Conservation (phyloP, 2,797 vertebrate species). For the Graptemys geographica region DNA sequence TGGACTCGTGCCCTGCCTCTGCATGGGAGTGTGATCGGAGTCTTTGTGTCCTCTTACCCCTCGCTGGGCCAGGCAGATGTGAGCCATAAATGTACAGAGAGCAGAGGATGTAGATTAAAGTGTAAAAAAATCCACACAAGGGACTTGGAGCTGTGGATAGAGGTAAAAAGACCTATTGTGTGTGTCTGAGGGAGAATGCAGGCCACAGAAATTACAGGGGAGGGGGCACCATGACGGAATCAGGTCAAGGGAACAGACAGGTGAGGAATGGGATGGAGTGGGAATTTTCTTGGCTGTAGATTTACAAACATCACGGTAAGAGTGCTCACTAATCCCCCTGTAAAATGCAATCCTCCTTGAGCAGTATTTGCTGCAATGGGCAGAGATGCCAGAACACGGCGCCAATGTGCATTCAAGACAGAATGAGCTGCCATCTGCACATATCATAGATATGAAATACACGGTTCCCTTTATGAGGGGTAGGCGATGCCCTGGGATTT, state of each 20-base stretch:
- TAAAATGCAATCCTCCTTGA: no score
- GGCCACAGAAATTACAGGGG: background rate
- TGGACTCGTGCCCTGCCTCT: no score
- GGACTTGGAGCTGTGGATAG: fast-evolving
- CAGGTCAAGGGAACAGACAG: no score
- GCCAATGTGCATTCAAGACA: fast-evolving
- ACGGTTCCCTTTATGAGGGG: background rate
- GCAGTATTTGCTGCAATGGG: no score
- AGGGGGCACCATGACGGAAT: no score
- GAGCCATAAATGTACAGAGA: background rate
- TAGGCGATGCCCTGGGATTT: background rate
- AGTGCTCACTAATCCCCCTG: no score
- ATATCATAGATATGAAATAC: conserved; percentile 14
- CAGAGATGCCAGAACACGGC: no score
- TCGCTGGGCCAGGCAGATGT: background rate
- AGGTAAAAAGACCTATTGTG: fast-evolving
- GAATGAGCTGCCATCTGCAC: background rate
- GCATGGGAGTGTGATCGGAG: background rate
- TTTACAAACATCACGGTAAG: no score
- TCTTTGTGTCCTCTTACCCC: background rate
- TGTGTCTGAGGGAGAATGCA: background rate
- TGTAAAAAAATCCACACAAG: background rate
- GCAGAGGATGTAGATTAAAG: fast-evolving
- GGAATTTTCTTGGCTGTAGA: no score
- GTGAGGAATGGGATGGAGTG: no score